Evolutionary conservation across 1,140 invertebrate genomes (phyloP).

Genomic region (Drosophila punjabiensis): DNA sequence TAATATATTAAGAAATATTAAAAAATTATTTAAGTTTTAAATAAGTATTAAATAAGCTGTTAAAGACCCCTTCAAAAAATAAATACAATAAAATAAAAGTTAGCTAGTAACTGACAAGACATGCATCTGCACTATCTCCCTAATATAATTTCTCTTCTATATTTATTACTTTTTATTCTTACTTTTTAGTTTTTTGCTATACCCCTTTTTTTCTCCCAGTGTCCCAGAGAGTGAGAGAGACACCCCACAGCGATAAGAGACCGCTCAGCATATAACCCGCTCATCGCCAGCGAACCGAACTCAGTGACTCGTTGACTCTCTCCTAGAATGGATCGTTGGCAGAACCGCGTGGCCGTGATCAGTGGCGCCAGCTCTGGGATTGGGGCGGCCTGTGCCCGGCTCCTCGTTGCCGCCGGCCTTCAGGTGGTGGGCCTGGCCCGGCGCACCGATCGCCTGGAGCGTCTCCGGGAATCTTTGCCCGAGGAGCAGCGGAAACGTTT

Average conservation of each 20-base stretch:
- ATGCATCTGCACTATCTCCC: too few relatives aligned
- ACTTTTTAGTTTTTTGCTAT: too few relatives aligned
- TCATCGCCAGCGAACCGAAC: not conserved
- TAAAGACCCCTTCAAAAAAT: too few relatives aligned
- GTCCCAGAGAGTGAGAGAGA: not conserved
- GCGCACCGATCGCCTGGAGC: conserved; percentile 70
- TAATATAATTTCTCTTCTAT: too few relatives aligned
- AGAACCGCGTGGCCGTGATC: conserved; percentile 87
- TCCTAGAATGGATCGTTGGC: conserved; percentile 86
- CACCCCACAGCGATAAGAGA: conserved; percentile 5
- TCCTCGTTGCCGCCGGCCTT: conserved; percentile 87
- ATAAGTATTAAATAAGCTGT: too few relatives aligned
- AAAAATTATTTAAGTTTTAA: too few relatives aligned
- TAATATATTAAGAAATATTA: too few relatives aligned
- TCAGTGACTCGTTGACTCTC: conserved; percentile 25
- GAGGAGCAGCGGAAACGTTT: conserved; percentile 75
- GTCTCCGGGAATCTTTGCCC: conserved; percentile 63
- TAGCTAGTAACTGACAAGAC: too few relatives aligned
- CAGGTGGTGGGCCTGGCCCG: conserved; percentile 86
- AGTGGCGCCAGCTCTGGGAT: conserved; percentile 89
- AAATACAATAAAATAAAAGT: too few relatives aligned
- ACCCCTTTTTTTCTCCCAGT: not conserved
- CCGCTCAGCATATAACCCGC: conserved; percentile 23
- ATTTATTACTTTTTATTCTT: too few relatives aligned
- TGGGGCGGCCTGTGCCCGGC: conserved; percentile 86